phyloP scores from a whole-genome alignment of 2,888 invertebrate genomes.

The Sycophila texana region DNA sequence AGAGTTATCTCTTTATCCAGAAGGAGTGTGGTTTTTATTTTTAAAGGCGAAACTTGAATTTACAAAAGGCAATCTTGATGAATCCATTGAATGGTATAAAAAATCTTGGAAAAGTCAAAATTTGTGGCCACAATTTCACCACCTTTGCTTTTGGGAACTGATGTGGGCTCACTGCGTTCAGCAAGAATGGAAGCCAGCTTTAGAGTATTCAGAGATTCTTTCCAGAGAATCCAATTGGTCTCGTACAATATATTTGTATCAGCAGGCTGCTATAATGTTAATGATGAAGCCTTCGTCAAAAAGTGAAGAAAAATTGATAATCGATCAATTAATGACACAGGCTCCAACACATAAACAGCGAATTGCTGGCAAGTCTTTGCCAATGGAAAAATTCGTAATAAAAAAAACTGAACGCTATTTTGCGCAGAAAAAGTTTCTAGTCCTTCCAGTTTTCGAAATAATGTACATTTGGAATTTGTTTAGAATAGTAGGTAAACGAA shows the following conservation, averaged over 20 bases:
- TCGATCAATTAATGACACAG: slow-evolving; percentile 83
- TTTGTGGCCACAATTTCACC: slow-evolving; percentile 94
- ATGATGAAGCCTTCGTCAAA: slow-evolving; percentile 81
- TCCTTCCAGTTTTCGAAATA: slow-evolving; percentile 91
- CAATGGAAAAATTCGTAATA: slow-evolving; percentile 97
- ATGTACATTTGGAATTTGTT: slow-evolving; percentile 96
- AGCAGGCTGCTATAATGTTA: slow-evolving; percentile 88
- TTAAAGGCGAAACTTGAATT: slow-evolving; percentile 92
- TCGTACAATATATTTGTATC: slow-evolving; percentile 92
- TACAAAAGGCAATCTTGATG: slow-evolving; percentile 85
- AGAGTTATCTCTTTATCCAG: slow-evolving; percentile 85
- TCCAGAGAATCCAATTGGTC: slow-evolving; percentile 93
- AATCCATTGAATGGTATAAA: slow-evolving; percentile 85
- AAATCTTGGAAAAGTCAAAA: slow-evolving; percentile 88
- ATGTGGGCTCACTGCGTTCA: slow-evolving; percentile 89
- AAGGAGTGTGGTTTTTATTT: slow-evolving; percentile 94
- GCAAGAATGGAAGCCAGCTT: slow-evolving; percentile 87
- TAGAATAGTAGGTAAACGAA: slow-evolving; percentile 85
- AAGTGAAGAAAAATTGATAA: slow-evolving; percentile 77
- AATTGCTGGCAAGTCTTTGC: slow-evolving; percentile 96
- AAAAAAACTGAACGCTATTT: slow-evolving; percentile 88
- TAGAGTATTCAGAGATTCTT: slow-evolving; percentile 83
- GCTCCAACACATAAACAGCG: slow-evolving; percentile 90
- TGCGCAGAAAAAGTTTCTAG: slow-evolving; percentile 83
- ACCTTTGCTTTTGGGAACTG: slow-evolving; percentile 95